These are phyloP conservation scores for Tetragonula carbonaria DNA, from an alignment of 2,888 invertebrate species.

Conservation along the genomic window DNA sequence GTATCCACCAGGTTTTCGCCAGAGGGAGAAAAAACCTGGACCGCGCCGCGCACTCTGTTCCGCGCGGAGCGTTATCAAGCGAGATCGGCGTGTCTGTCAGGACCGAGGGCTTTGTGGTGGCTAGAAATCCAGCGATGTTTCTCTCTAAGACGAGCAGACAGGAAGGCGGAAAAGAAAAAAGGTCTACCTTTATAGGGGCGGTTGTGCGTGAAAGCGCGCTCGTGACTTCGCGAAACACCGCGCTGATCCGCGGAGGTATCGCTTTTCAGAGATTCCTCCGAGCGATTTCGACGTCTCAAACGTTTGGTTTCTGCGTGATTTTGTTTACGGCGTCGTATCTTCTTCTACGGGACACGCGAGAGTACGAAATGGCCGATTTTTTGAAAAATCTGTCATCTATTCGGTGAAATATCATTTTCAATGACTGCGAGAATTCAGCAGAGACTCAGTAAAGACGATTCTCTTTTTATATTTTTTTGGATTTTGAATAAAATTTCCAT, in stretches of 20 bases:
- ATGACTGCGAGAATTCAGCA: too few relatives aligned
- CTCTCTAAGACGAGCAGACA: conserved; percentile 13
- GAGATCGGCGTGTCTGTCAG: conserved; percentile 68
- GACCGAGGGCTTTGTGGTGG: conserved; percentile 66
- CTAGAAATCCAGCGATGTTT: conserved; percentile 50
- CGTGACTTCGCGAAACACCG: conserved; percentile 63
- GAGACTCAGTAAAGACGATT: too few relatives aligned
- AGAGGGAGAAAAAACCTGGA: neutral
- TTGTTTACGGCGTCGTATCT: neutral
- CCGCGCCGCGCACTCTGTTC: conserved; percentile 14
- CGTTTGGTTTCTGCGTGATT: conserved; percentile 11
- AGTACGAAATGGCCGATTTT: too few relatives aligned
- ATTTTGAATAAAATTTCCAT: too few relatives aligned
- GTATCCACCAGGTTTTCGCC: conserved; percentile 9
- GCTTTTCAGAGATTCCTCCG: conserved; percentile 43
- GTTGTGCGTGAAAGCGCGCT: conserved; percentile 72
- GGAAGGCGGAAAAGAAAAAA: conserved; percentile 40
- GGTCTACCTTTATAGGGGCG: conserved; percentile 73
- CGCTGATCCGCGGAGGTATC: conserved; percentile 15
- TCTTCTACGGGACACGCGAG: neutral
- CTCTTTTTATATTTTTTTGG: too few relatives aligned
- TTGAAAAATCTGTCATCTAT: too few relatives aligned
- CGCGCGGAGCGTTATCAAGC: conserved; percentile 37
- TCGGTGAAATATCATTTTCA: too few relatives aligned
- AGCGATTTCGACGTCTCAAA: conserved; percentile 33